A percentile compares a stretch with the other conserved stretches of the same genome.
Evolutionary conservation across 2,888 invertebrate genomes (phyloP).

Genomic region (Morpho helenor): DNA sequence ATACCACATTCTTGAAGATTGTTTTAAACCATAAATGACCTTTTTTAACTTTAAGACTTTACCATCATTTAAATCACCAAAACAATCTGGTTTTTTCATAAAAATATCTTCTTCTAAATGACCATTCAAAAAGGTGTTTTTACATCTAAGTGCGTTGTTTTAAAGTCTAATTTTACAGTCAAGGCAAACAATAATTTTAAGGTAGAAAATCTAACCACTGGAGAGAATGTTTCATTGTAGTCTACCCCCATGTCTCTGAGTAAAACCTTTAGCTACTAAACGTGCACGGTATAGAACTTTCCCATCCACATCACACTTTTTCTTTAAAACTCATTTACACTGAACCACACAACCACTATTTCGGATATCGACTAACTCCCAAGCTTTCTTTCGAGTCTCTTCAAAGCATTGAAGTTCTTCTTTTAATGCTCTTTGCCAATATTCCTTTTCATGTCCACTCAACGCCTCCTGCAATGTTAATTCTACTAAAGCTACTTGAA

Average conservation of each 20-base stretch:
- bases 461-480: slow-evolving; percentile 1
- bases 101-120: no score
- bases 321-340: slow-evolving; percentile 7
- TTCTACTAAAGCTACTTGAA: no score
- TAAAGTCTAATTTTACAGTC: no score
- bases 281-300: not conserved
- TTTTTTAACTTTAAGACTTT: no score
- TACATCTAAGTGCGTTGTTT: no score
- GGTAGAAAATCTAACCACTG: slow-evolving; percentile 1
- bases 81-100: no score
- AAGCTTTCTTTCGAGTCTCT: slow-evolving; percentile 25
- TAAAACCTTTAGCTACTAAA: slow-evolving; percentile 2
- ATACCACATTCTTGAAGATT: not conserved
- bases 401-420: slow-evolving; percentile 24
- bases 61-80: no score
- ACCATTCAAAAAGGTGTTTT: no score
- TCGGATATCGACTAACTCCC: slow-evolving; percentile 18
- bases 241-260: slow-evolving; percentile 6
- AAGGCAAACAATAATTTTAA: not conserved
- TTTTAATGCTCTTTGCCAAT: slow-evolving; percentile 14
- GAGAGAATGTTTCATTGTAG: slow-evolving; percentile 6
- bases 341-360: slow-evolving; percentile 11
- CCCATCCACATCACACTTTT: slow-evolving; percentile 1
- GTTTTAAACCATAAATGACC: not conserved
- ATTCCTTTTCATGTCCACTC: slow-evolving; percentile 8